phyloP scores from a whole-genome alignment of 2,888 invertebrate species.

The Apamea epomidion region DNA sequence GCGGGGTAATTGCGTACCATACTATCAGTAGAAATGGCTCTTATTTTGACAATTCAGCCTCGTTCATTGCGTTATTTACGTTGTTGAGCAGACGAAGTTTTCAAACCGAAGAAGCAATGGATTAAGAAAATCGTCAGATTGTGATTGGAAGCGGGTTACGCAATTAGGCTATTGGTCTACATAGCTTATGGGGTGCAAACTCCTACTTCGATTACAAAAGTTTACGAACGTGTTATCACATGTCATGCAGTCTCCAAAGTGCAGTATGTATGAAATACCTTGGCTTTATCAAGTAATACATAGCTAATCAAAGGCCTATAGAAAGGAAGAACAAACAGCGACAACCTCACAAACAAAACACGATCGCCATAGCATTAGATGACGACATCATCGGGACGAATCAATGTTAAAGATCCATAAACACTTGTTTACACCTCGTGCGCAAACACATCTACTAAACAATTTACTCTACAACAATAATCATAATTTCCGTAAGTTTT shows the following conservation, averaged over 20 bases:
- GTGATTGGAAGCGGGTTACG: too few species aligned
- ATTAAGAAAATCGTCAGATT: too few species aligned
- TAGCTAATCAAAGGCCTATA: neutral
- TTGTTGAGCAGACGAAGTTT: too few species aligned
- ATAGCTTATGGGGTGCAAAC: neutral
- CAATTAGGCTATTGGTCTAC: neutral
- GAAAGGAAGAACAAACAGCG: neutral
- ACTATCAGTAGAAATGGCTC: too few species aligned
- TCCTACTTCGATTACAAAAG: neutral
- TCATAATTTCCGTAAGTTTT: constrained; percentile 50
- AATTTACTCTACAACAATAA: constrained; percentile 35
- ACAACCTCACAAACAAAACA: constrained; percentile 6
- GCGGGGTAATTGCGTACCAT: too few species aligned
- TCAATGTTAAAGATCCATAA: neutral
- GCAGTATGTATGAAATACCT: neutral
- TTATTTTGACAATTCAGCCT: too few species aligned
- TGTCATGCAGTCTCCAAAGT: neutral
- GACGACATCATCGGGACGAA: neutral
- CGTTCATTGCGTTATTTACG: too few species aligned
- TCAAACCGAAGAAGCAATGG: too few species aligned
- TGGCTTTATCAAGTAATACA: neutral
- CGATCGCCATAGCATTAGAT: neutral
- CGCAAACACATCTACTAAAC: constrained; percentile 31
- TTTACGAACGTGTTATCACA: neutral
- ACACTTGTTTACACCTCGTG: constrained; percentile 13